A percentile compares a stretch with the other conserved stretches of the same genome.
phyloP scores from a whole-genome alignment of 2,888 invertebrate genomes.

The Drosophila suboccidentalis region DNA sequence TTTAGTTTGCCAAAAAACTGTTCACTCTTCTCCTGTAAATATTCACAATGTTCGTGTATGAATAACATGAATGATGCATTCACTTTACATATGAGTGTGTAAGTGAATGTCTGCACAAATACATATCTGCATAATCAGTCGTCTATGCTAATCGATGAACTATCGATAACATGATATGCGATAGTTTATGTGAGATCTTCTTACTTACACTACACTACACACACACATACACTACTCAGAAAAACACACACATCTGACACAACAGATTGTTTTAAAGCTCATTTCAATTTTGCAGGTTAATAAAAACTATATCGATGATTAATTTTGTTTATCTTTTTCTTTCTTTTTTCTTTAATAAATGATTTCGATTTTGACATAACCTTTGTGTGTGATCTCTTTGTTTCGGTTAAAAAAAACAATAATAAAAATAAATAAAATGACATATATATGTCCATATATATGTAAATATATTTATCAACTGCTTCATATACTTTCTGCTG shows the following conservation, averaged over 20 bases:
- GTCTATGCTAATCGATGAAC: slow-evolving; percentile 1
- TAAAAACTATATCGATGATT: slow-evolving; percentile 55
- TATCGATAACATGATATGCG: slow-evolving; percentile 2
- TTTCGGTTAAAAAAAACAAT: slow-evolving; percentile 46
- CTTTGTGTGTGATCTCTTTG: slow-evolving; percentile 83
- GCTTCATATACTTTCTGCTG: slow-evolving; percentile 58
- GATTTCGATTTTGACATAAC: slow-evolving; percentile 48
- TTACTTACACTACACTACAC: slow-evolving; percentile 19
- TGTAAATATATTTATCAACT: slow-evolving; percentile 47
- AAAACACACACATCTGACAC: slow-evolving; percentile 19
- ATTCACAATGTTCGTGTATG: slow-evolving; percentile 8
- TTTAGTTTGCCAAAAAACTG: background rate
- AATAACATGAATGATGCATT: background rate
- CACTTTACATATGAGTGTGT: background rate
- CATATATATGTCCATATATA: slow-evolving; percentile 8
- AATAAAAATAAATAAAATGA: background rate
- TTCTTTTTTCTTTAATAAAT: slow-evolving; percentile 62
- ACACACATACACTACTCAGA: slow-evolving; percentile 5
- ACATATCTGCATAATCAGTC: background rate
- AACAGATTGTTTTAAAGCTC: slow-evolving; percentile 36
- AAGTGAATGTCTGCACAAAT: slow-evolving; percentile 14
- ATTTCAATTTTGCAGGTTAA: slow-evolving; percentile 47
- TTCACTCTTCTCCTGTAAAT: slow-evolving; percentile 38
- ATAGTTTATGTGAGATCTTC: slow-evolving; percentile 3
- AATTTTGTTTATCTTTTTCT: slow-evolving; percentile 61